Base-by-base conservation (phyloP, 1,140 invertebrate species). In the Nebria ingens region DNA sequence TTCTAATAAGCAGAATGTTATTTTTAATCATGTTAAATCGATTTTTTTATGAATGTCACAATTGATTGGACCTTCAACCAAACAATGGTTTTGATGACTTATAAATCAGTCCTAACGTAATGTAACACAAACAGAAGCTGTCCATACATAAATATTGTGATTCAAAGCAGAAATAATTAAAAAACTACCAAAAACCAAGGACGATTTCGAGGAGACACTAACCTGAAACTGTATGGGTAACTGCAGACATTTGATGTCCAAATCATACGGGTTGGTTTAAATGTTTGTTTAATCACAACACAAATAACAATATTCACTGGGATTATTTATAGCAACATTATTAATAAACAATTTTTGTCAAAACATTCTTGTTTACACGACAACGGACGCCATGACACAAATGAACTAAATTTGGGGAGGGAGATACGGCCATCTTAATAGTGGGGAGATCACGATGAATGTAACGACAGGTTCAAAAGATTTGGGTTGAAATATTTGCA, bases 211-310 rank as follows among this genome's bases (percentile, higher is more conserved):
- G 19, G 21, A 3, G 29, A 42, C 51, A 45, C 65, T 69, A 71
- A 76, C 74, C 74, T 74, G 73, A 71, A 68, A 75, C 73, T 68
- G 74, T 75, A 72, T 76, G 74, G 65, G 75, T 72, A 69, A 77
- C 71, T 61, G 74, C 70, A 55, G 75, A 76, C 74, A 77, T 76
- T 69, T 70, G 68, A 66, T 72, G 57, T 57, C 55, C 72, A 67
- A 73, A 73, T 71, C 40, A 45, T 45, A 17, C 40, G 15, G n/a
- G 40, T 45, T 11, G 6, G 17, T 12, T 45, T 45, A 11, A 45
- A 11, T 45, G 40, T 45, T 17, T 45, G 3, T n/a, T 45, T 45
- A 45, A 17, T 4, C 15, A 17, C 15, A 45, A 45, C 40, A 45
- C 40, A 45, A 45, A 4, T 29, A n/a, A n/a, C 25, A 4, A 29